phyloP scores from a whole-genome alignment of 2,888 invertebrate species.

The Acheta domesticus region DNA sequence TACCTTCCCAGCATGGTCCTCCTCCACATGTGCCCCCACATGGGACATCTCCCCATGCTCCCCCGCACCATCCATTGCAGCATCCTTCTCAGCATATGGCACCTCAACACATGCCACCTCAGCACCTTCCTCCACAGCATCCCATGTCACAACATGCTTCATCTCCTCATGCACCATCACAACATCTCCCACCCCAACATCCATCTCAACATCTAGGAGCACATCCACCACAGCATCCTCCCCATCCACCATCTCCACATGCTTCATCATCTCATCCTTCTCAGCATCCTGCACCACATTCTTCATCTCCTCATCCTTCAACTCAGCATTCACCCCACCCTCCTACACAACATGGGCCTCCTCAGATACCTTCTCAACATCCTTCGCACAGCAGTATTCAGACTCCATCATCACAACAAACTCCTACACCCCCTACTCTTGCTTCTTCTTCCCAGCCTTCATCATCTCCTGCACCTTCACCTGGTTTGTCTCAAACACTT shows the following conservation, averaged over 20 bases:
- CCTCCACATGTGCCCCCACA: background rate
- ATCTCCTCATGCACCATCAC: conserved; percentile 21
- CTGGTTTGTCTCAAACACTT: background rate
- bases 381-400: conserved; percentile 20
- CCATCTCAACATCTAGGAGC: background rate
- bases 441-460: background rate
- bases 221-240: background rate
- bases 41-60: background rate
- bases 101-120: background rate
- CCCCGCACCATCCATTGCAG: background rate
- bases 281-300: conserved; percentile 18
- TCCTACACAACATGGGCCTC: background rate
- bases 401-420: too few relatives aligned
- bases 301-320: conserved; percentile 22
- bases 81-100: background rate
- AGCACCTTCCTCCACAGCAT: conserved; percentile 18
- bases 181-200: background rate
- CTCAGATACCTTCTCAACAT: background rate
- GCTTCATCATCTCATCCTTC: background rate
- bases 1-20: background rate
- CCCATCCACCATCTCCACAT: background rate
- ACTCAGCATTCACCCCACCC: conserved; percentile 18
- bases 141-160: conserved; percentile 18
- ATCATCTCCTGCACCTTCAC: background rate
- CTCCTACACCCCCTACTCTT: background rate